Conservation (phyloP, 37 sponge, comb jelly and placozoan genomes). For the Oopsacas minuta region DNA sequence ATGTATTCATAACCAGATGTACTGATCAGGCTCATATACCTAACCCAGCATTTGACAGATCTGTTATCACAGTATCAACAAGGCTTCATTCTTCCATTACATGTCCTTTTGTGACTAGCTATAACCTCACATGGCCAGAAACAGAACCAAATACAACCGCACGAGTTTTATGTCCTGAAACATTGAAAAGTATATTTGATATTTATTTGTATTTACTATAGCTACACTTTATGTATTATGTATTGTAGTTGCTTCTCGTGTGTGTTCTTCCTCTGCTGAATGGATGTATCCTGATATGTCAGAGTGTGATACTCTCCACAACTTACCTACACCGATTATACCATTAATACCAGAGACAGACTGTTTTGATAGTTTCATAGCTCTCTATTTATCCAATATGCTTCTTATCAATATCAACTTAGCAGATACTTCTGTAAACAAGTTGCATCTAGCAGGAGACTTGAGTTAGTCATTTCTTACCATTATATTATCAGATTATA, state of each 20-base stretch:
- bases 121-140: background rate
- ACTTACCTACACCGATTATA: background rate
- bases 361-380: background rate
- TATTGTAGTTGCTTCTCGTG: background rate
- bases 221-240: background rate
- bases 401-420: background rate
- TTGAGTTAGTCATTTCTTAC: background rate
- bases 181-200: background rate
- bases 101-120: background rate
- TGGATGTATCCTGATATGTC: background rate
- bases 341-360: background rate
- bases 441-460: background rate
- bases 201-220: background rate
- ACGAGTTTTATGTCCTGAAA: background rate
- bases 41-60: background rate
- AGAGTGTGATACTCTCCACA: background rate
- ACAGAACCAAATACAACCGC: background rate
- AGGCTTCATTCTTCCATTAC: background rate
- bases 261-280: background rate
- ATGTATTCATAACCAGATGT: background rate
- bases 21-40: background rate
- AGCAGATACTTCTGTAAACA: background rate
- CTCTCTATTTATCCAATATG: background rate
- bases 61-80: background rate
- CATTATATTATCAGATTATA: too few relatives aligned